Percentiles rank a stretch among this genome's conserved stretches.
Conservation (phyloP, 1,140 invertebrate genomes). For the Drosophila prosaltans region DNA sequence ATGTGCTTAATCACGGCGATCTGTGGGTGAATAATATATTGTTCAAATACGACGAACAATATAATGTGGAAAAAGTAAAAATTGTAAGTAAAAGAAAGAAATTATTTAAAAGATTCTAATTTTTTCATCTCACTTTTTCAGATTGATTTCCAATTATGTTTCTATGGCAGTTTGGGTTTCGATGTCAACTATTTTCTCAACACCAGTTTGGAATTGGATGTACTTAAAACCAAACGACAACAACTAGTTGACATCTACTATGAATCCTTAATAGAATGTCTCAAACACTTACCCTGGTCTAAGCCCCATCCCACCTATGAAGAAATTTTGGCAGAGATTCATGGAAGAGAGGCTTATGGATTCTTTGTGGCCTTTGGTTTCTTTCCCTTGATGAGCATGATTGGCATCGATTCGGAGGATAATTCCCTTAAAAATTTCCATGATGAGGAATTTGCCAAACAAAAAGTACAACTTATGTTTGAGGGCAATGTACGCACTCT, state of each 20-base stretch:
- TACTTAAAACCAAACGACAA: constrained; percentile 66
- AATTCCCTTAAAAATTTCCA: constrained; percentile 76
- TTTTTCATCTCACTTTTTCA: constrained; percentile 19
- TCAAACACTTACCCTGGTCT: constrained; percentile 78
- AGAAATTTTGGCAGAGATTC: constrained; percentile 66
- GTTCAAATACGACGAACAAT: constrained; percentile 83
- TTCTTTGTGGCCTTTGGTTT: constrained; percentile 78
- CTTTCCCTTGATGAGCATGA: constrained; percentile 79
- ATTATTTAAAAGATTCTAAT: constrained; percentile 60
- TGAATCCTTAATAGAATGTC: constrained; percentile 60
- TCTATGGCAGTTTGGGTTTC: constrained; percentile 75
- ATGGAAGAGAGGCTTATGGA: constrained; percentile 71
- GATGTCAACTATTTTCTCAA: constrained; percentile 81
- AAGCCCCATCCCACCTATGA: constrained; percentile 78
- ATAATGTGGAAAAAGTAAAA: constrained; percentile 75
- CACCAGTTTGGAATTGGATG: constrained; percentile 74
- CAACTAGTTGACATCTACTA: constrained; percentile 76
- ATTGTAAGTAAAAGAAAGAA: constrained; percentile 81
- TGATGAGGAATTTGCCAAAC: constrained; percentile 66
- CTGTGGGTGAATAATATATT: constrained; percentile 88
- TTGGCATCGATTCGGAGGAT: constrained; percentile 71
- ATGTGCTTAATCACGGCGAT: constrained; percentile 88
- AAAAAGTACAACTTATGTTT: constrained; percentile 77
- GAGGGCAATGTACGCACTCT: constrained; percentile 67
- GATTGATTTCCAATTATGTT: constrained; percentile 80